These are phyloP conservation scores for Antechinus flavipes DNA, from an alignment of 2,113 vertebrate species.

Conservation along the genomic window DNA sequence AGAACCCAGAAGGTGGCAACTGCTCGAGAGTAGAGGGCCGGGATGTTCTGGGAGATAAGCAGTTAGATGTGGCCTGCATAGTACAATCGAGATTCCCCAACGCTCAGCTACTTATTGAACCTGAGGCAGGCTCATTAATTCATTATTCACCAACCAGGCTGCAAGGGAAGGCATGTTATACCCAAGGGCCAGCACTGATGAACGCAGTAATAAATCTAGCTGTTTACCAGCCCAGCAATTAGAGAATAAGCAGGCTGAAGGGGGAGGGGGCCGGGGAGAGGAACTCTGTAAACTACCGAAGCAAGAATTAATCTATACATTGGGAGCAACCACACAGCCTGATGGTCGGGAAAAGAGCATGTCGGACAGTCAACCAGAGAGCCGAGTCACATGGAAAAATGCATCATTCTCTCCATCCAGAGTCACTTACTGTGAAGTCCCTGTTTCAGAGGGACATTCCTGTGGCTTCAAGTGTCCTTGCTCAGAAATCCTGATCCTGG, in stretches of 20 bases:
- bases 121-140: conserved; percentile 76
- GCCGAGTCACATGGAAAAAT: not conserved
- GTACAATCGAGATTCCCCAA: conserved; percentile 73
- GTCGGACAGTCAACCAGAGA: not conserved
- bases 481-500: not conserved
- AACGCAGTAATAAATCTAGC: conserved; percentile 83
- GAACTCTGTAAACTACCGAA: not conserved
- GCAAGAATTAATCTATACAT: not conserved
- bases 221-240: conserved; percentile 84
- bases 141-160: conserved; percentile 78
- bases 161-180: conserved; percentile 79
- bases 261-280: conserved; percentile 56
- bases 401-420: not conserved
- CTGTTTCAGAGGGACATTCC: not conserved
- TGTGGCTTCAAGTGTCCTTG: not conserved
- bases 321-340: not conserved
- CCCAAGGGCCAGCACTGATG: conserved; percentile 80
- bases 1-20: conserved; percentile 41
- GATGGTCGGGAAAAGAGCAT: not conserved
- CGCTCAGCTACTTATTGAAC: conserved; percentile 75
- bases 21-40: conserved; percentile 65
- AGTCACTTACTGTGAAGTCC: not conserved
- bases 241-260: conserved; percentile 82
- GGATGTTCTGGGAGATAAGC: conserved; percentile 60
- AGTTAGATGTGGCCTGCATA: conserved; percentile 68